These are phyloP conservation scores for Lycophotia porphyrea DNA, from an alignment of 2,888 invertebrate species.

Conservation along the genomic window DNA sequence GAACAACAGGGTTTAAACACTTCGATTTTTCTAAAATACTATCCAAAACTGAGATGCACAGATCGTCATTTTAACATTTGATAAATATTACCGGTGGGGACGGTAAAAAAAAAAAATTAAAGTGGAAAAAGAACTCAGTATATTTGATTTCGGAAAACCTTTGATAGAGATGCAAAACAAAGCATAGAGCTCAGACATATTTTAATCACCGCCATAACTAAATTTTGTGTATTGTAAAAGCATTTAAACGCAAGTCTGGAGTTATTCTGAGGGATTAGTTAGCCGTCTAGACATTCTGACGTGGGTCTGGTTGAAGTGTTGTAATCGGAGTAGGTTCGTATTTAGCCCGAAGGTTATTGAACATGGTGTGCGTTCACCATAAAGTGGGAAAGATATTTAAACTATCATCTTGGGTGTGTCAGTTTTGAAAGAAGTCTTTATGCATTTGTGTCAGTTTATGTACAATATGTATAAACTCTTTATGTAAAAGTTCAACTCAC, in stretches of 20 bases:
- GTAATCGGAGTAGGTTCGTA: constrained; percentile 24
- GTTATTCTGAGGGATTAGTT: constrained; percentile 32
- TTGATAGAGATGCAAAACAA: not conserved
- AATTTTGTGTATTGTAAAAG: not conserved
- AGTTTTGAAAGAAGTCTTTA: not conserved
- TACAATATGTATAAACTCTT: no score
- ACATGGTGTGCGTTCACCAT: constrained; percentile 23
- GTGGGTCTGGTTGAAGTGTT: constrained; percentile 39
- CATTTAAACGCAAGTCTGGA: constrained; percentile 16
- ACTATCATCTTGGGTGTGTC: not conserved
- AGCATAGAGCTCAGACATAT: no score
- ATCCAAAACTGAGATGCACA: not conserved
- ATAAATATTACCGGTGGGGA: not conserved
- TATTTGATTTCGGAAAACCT: not conserved
- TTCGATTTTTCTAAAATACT: not conserved
- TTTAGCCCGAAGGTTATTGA: constrained; percentile 33
- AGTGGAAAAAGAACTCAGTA: not conserved
- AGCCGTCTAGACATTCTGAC: constrained; percentile 61
- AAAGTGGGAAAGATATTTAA: not conserved
- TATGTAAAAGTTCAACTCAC: no score
- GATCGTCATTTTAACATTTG: not conserved
- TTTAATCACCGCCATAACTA: not conserved
- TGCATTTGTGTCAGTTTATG: no score
- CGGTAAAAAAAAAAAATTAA: not conserved
- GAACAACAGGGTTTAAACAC: not conserved